phyloP scores from a whole-genome alignment of 1,140 invertebrate genomes.

The Aphelinus atriplicis region DNA sequence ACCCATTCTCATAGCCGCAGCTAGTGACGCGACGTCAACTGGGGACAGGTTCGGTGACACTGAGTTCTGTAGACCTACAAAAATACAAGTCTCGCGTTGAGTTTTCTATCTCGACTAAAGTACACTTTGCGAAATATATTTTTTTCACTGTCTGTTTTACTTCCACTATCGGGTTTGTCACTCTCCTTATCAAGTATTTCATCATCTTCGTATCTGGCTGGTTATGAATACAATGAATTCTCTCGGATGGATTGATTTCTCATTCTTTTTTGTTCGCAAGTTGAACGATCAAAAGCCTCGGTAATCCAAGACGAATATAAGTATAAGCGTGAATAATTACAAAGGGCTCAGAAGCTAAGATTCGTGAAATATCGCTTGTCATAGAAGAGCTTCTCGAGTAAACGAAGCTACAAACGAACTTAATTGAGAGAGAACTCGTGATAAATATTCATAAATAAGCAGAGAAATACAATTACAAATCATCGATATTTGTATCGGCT shows the following conservation, averaged over 20 bases:
- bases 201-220: too few species aligned
- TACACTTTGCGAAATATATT: not conserved
- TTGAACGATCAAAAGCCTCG: too few species aligned
- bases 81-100: not conserved
- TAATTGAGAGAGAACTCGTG: constrained; percentile 20
- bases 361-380: too few species aligned
- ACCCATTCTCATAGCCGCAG: constrained; percentile 82
- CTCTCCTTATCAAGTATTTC: too few species aligned
- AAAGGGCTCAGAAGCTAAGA: too few species aligned
- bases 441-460: constrained; percentile 39
- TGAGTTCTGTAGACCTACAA: constrained; percentile 62
- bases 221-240: too few species aligned
- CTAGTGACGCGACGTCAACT: constrained; percentile 79
- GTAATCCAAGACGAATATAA: too few species aligned
- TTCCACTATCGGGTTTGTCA: too few species aligned
- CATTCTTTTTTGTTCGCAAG: too few species aligned
- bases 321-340: too few species aligned
- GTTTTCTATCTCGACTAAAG: not conserved
- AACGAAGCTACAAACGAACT: not conserved
- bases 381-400: not conserved
- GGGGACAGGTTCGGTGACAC: constrained; percentile 69
- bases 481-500: constrained; percentile 26
- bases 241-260: too few species aligned
- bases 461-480: constrained; percentile 38
- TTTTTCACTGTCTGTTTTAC: not conserved